These are phyloP conservation scores for Aphaenogaster ashmeadi DNA, from an alignment of 1,140 invertebrate species.

Conservation along the genomic window DNA sequence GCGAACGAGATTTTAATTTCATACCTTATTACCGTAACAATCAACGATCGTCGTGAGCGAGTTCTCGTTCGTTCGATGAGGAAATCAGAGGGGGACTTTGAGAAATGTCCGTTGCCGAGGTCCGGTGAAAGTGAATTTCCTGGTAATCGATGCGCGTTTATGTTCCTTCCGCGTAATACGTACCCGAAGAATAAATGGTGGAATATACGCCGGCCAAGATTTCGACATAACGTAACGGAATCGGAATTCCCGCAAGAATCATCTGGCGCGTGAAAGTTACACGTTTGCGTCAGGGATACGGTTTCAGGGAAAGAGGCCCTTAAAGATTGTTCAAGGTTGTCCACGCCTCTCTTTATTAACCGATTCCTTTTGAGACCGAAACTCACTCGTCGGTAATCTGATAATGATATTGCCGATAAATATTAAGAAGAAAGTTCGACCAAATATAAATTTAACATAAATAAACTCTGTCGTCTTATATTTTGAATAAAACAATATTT, in stretches of 20 bases:
- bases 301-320: neutral
- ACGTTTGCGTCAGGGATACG: conserved; percentile 33
- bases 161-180: conserved; percentile 72
- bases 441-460: conserved; percentile 7
- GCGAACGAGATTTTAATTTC: conserved; percentile 7
- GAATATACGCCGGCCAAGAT: conserved; percentile 16
- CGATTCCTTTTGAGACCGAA: neutral
- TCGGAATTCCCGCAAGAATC: conserved; percentile 67
- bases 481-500: neutral
- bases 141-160: conserved; percentile 80
- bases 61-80: conserved; percentile 28
- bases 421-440: neutral
- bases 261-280: conserved; percentile 26
- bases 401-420: neutral
- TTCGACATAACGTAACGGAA: conserved; percentile 68
- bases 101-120: conserved; percentile 68
- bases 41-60: neutral
- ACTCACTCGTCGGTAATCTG: neutral
- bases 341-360: neutral
- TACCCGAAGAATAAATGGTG: conserved; percentile 9
- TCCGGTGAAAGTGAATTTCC: conserved; percentile 86
- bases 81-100: conserved; percentile 45
- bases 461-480: neutral
- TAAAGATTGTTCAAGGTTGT: neutral
- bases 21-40: conserved; percentile 29